A percentile compares a stretch with the other conserved stretches of the same genome.
Evolutionary conservation across 1,140 invertebrate species (phyloP).

Genomic region (Halyomorpha halys): DNA sequence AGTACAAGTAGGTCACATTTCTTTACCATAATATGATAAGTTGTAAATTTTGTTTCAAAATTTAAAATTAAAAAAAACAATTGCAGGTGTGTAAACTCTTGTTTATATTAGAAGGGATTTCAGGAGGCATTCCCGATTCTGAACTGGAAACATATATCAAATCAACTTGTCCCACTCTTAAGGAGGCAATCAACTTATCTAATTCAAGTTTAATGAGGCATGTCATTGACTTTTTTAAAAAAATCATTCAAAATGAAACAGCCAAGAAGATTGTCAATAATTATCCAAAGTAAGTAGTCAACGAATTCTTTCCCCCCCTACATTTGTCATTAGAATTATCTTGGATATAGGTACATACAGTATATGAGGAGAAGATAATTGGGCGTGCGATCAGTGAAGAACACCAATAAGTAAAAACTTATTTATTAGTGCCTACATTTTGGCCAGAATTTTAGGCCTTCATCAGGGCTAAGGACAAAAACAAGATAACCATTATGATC

Average conservation of each 20-base stretch:
- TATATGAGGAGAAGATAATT: no score
- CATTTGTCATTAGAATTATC: no score
- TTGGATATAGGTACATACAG: no score
- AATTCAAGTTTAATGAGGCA: constrained; percentile 42
- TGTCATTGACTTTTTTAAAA: constrained; percentile 45
- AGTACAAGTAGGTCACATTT: constrained; percentile 20
- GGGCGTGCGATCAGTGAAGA: no score
- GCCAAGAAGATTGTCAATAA: constrained; percentile 32
- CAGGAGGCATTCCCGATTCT: constrained; percentile 40
- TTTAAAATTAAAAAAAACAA: background rate
- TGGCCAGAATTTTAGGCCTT: no score
- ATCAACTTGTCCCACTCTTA: constrained; percentile 41
- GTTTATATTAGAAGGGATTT: constrained; percentile 44
- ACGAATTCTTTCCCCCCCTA: background rate
- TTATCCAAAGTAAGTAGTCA: constrained; percentile 32
- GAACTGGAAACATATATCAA: constrained; percentile 41
- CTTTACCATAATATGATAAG: background rate
- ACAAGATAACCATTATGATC: no score
- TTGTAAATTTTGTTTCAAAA: background rate
- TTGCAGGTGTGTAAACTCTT: constrained; percentile 42
- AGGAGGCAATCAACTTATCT: constrained; percentile 38
- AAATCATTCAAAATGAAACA: constrained; percentile 38
- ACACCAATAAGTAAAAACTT: no score
- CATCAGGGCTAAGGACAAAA: no score
- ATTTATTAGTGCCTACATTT: no score